phyloP scores from a whole-genome alignment of 2,797 vertebrate species.

The Muraenolepis orangiensis region DNA sequence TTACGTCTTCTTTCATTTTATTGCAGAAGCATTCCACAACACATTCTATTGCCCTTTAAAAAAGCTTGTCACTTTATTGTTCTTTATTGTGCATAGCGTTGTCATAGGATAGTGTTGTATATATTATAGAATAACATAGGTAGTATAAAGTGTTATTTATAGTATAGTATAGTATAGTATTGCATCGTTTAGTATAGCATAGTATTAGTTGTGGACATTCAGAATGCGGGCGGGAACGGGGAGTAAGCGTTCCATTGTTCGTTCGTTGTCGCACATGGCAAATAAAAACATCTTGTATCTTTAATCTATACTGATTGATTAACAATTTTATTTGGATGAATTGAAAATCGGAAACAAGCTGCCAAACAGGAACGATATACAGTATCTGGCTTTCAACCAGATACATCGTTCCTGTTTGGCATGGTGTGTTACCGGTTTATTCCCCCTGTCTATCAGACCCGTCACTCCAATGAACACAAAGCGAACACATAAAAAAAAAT shows the following conservation, averaged over 20 bases:
- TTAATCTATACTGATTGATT: neutral
- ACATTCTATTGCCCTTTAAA: too few relatives aligned
- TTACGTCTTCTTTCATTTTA: too few relatives aligned
- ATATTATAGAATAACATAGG: too few relatives aligned
- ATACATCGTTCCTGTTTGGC: neutral
- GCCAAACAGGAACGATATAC: neutral
- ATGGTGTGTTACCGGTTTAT: neutral
- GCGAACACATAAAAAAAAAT: conserved; percentile 44
- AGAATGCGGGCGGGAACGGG: too few relatives aligned
- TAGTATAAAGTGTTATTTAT: too few relatives aligned
- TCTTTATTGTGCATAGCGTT: too few relatives aligned
- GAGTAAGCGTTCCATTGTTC: too few relatives aligned
- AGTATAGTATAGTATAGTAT: too few relatives aligned
- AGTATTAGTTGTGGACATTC: too few relatives aligned
- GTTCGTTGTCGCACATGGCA: too few relatives aligned
- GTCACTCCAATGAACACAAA: conserved; percentile 17
- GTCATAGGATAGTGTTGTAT: too few relatives aligned
- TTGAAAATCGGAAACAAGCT: neutral
- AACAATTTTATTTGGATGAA: neutral
- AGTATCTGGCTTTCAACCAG: neutral
- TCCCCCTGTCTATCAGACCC: neutral
- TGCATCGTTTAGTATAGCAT: neutral
- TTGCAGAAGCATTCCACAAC: neutral
- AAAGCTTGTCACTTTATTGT: too few relatives aligned
- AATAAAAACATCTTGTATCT: neutral